These are phyloP conservation scores for Saxidomus purpurata DNA, from an alignment of 1,140 invertebrate genomes.

Conservation along the genomic window DNA sequence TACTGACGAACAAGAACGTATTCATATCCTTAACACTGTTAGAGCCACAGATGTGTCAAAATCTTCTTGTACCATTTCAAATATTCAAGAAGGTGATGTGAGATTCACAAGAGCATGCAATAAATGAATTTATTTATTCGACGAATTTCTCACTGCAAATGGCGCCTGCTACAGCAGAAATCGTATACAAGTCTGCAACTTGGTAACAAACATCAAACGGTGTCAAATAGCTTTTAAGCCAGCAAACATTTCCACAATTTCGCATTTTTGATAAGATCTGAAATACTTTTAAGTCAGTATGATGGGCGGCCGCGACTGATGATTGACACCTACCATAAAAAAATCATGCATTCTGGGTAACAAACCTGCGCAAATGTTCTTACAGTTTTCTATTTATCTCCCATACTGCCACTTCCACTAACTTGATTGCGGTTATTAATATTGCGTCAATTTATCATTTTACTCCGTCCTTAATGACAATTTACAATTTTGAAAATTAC, in stretches of 20 bases:
- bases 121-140: neutral
- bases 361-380: neutral
- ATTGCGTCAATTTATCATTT: constrained; percentile 59
- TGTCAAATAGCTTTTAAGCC: constrained; percentile 41
- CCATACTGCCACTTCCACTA: neutral
- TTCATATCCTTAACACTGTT: neutral
- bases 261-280: constrained; percentile 1
- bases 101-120: neutral
- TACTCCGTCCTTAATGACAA: constrained; percentile 51
- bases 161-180: neutral
- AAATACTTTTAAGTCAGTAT: neutral
- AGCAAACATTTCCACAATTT: constrained; percentile 17
- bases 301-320: neutral
- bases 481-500: constrained; percentile 65
- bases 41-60: no score
- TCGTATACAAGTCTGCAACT: neutral
- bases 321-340: neutral
- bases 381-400: constrained; percentile 30
- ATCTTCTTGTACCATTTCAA: no score
- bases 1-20: no score
- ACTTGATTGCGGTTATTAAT: constrained; percentile 54
- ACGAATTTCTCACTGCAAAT: neutral
- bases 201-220: neutral
- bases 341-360: neutral
- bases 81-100: no score